A percentile compares a stretch with the other conserved stretches of the same genome.
Conservation (phyloP, 2,888 invertebrate species). For the Lithodes maja region DNA sequence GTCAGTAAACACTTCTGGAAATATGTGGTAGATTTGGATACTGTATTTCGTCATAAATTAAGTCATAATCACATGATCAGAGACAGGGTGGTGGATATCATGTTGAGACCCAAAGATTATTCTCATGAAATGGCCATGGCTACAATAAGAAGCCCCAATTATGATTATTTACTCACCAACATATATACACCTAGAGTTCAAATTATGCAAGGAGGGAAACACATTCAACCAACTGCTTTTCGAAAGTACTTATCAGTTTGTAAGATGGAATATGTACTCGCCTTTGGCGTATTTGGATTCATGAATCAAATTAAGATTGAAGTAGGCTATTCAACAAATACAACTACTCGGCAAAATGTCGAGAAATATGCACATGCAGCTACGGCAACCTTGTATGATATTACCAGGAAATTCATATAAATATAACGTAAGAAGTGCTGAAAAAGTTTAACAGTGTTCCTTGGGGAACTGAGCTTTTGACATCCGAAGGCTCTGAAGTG, state of each 20-base stretch:
- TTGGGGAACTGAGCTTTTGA: too few species aligned
- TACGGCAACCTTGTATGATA: not conserved
- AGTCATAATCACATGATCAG: not conserved
- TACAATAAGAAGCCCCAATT: not conserved
- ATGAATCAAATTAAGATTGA: not conserved
- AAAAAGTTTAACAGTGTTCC: too few species aligned
- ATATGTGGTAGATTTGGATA: conserved; percentile 9
- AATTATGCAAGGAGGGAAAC: not conserved
- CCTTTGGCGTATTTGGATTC: not conserved
- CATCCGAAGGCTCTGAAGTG: too few species aligned
- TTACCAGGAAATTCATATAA: not conserved
- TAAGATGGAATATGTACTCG: not conserved
- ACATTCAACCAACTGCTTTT: not conserved
- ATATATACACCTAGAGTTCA: not conserved
- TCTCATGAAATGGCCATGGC: not conserved
- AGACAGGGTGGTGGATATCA: not conserved
- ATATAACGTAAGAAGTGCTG: not conserved
- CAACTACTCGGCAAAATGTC: not conserved
- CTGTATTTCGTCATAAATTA: conserved; percentile 1
- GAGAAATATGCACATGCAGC: not conserved
- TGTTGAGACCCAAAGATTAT: not conserved
- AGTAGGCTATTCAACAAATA: not conserved
- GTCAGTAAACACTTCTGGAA: conserved; percentile 14
- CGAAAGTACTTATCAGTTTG: not conserved
- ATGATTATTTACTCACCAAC: not conserved